Evolutionary conservation across 2,888 invertebrate genomes (phyloP), one percentile per base, ranked within the genome.

Genomic region (Rugalucina vietnamica): DNA sequence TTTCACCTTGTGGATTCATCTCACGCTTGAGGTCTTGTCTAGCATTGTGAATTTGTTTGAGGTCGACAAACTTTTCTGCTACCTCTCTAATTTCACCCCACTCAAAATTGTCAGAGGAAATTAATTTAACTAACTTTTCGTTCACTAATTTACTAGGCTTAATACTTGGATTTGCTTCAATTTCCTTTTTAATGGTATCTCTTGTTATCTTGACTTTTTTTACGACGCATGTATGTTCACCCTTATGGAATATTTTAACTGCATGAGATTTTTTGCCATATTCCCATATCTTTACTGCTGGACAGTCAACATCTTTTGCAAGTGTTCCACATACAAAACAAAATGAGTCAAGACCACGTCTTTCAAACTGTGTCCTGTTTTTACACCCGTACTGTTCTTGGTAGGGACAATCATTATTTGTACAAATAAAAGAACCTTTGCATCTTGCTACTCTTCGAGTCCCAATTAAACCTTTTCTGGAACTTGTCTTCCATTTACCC

Each of bases 41-140:
- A 29, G 14, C n/a, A 74, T 43, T 74, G n/a, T 74, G 29, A 12
- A 74, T 36, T 24, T n/a, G 18, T 50, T 74, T 74, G 21, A 43
- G 18, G 18, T 74, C 74, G 8, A 74, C 50, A 50, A 74, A 74
- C 5, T 74, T 14, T 50, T 74, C 74, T 18, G 32, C 74, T 24
- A 50, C 29, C 12, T 50, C 54, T 34, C 50, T 29, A 34, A 50
- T 27, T 10, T 29, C 54, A 5, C 18, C 10, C 54, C 36, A 74
- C 0, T 14, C 18, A 74, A 74, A 74, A 5, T 74, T 10, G 21
- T 73, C 49, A 4, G 74, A 74, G 29, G 50, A 34, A 49, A 74
- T 74, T 14, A 50, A 1, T 10, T 50, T 54, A 14, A 74, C 74
- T 5, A 50, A 5, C 49, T 73, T 73, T 12, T 73, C 73, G 8